Conservation (phyloP, 2,888 invertebrate species). For the Meghimatium bilineatum region DNA sequence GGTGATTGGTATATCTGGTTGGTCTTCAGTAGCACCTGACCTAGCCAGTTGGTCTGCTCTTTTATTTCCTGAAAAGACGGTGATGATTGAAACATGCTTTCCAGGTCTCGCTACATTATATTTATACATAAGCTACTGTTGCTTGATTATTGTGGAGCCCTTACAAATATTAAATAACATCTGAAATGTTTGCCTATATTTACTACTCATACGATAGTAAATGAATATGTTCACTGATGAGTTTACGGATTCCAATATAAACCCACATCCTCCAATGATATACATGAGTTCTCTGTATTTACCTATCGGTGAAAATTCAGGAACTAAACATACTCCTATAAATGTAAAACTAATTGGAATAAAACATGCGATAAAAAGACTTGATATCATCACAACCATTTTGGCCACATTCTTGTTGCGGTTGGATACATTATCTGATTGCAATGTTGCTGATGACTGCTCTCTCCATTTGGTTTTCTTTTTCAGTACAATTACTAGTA, state of each 20-base stretch:
- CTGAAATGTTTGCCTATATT: not conserved
- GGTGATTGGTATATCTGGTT: no score
- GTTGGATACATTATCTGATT: not conserved
- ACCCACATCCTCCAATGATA: not conserved
- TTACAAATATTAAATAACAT: not conserved
- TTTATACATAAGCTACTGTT: no score
- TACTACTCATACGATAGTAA: not conserved
- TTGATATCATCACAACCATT: not conserved
- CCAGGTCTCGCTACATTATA: no score
- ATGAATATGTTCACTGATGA: not conserved
- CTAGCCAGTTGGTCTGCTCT: no score
- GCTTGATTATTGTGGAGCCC: no score
- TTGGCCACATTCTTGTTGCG: not conserved
- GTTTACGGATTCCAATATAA: not conserved
- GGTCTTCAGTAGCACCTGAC: no score
- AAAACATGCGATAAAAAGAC: not conserved
- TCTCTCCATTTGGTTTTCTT: not conserved
- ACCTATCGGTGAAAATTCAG: not conserved
- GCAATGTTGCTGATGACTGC: not conserved
- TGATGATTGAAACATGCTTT: no score
- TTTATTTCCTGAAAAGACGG: no score
- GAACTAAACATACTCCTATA: not conserved
- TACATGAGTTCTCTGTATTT: not conserved
- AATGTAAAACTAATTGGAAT: not conserved
- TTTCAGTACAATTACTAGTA: not conserved